These are phyloP conservation scores for Chionoecetes opilio DNA, from an alignment of 1,140 invertebrate species.

Conservation along the genomic window DNA sequence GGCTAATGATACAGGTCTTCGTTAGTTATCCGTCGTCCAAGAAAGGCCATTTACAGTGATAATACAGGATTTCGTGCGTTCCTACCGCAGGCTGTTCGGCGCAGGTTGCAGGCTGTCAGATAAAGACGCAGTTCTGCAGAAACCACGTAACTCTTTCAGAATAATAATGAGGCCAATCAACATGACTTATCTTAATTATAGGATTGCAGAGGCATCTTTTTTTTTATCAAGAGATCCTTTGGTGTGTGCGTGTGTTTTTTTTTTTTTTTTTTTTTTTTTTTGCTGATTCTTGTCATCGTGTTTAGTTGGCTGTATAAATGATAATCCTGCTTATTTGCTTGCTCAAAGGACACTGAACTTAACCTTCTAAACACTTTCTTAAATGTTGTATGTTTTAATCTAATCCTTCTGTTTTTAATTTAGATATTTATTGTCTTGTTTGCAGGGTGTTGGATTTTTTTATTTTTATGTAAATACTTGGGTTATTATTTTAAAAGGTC, in stretches of 20 bases:
- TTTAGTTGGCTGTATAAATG: neutral
- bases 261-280: neutral
- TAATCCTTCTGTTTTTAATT: neutral
- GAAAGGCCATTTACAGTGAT: too few relatives aligned
- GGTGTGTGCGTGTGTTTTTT: neutral
- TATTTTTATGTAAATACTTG: too few relatives aligned
- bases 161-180: conserved; percentile 2
- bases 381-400: neutral
- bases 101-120: neutral
- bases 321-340: neutral
- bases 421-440: neutral
- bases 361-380: neutral
- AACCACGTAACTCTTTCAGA: neutral
- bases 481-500: too few relatives aligned
- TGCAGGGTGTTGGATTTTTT: too few relatives aligned
- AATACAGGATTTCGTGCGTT: neutral
- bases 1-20: too few relatives aligned
- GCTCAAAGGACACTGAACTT: neutral
- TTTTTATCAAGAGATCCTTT: too few relatives aligned
- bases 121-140: neutral
- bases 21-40: too few relatives aligned
- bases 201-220: too few relatives aligned
- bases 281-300: neutral
- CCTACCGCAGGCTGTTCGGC: neutral
- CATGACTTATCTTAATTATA: neutral